phyloP scores from a whole-genome alignment of 2,797 vertebrate species.

The Momotus momota region DNA sequence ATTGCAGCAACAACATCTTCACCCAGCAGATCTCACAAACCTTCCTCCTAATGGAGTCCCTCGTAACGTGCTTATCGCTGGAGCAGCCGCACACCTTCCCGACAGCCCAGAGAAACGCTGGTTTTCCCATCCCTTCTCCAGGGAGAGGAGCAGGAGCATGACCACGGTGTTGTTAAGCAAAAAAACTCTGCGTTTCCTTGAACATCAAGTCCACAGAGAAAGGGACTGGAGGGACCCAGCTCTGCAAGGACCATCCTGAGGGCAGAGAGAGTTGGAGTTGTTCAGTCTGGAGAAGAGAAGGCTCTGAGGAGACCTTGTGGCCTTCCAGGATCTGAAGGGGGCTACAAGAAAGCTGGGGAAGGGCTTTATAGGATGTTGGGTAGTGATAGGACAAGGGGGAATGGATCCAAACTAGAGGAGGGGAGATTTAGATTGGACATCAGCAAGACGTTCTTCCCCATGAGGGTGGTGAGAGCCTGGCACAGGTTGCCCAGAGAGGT shows the following conservation, averaged over 20 bases:
- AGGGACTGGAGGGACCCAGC: not conserved
- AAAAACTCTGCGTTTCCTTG: not conserved
- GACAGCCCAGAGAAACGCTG: accelerated
- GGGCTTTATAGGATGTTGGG: too few species aligned
- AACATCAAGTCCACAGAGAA: accelerated
- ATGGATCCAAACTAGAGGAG: too few species aligned
- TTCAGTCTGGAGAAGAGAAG: too few species aligned
- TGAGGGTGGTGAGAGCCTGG: too few species aligned
- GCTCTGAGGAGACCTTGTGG: too few species aligned
- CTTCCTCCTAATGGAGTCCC: not conserved
- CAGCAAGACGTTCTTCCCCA: too few species aligned
- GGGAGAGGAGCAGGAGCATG: accelerated
- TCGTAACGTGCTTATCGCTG: accelerated
- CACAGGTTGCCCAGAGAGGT: too few species aligned
- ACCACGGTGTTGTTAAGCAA: accelerated
- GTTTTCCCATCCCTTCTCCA: not conserved
- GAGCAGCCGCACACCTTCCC: not conserved
- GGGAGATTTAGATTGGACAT: too few species aligned
- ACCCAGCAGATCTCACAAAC: not conserved
- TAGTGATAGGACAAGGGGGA: too few species aligned
- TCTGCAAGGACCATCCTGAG: not conserved
- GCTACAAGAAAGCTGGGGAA: too few species aligned
- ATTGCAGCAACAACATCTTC: not conserved
- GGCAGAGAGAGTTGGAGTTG: not conserved
- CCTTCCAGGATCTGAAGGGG: too few species aligned